Conservation (phyloP, 2,797 vertebrate species). For the Danio albolineatus region DNA sequence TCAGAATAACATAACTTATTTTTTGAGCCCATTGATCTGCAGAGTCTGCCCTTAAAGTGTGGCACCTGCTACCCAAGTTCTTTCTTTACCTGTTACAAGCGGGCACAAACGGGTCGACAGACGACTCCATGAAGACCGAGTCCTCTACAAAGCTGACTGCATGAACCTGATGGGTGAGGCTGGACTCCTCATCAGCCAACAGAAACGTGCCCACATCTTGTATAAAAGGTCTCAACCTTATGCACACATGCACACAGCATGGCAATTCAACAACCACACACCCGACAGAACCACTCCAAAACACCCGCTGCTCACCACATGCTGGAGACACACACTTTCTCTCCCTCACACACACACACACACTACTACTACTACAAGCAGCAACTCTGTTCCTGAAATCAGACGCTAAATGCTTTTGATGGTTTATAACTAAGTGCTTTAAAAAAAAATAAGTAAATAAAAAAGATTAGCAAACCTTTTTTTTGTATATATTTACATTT, state of each 20-base stretch:
- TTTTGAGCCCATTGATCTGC: too few species aligned
- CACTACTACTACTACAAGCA: background rate
- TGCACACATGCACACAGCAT: slow-evolving; percentile 53
- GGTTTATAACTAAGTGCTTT: too few species aligned
- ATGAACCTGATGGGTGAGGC: slow-evolving; percentile 86
- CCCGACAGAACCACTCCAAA: slow-evolving; percentile 16
- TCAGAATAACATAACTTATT: too few species aligned
- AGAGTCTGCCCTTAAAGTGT: background rate
- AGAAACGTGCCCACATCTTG: slow-evolving; percentile 82
- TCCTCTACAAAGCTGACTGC: slow-evolving; percentile 83
- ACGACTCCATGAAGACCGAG: slow-evolving; percentile 90
- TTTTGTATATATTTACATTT: too few species aligned
- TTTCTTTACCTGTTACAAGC: slow-evolving; percentile 80
- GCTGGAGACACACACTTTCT: slow-evolving; percentile 18
- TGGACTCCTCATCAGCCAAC: slow-evolving; percentile 84
- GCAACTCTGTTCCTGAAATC: background rate
- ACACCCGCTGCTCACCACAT: slow-evolving; percentile 37
- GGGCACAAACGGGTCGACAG: slow-evolving; percentile 78
- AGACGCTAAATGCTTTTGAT: background rate
- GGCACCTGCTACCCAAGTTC: slow-evolving; percentile 51
- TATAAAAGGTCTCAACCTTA: slow-evolving; percentile 84
- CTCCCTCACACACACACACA: background rate
- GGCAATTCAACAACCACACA: slow-evolving; percentile 39
- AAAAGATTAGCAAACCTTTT: too few species aligned
- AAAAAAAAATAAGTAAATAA: too few species aligned